A percentile compares a stretch with the other conserved stretches of the same genome.
Evolutionary conservation across 35 echinoderm and acorn worm species (phyloP).

Genomic region (Acanthaster planci): DNA sequence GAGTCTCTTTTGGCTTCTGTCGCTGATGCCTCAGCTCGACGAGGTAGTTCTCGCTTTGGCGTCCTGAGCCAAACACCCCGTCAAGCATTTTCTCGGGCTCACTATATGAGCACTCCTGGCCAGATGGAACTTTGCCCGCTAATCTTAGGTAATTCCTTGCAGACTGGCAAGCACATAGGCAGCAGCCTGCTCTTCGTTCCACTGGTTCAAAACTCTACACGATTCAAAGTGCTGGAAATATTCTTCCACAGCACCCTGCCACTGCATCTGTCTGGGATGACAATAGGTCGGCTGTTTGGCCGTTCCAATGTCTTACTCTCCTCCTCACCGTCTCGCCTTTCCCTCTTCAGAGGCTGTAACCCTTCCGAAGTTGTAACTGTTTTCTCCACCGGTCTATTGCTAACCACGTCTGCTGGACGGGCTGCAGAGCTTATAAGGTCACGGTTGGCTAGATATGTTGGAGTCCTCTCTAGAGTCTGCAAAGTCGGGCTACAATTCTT

Average conservation of each 20-base stretch:
- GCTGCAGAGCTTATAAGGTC: too few relatives aligned
- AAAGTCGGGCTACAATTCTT: background rate
- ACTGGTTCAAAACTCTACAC: background rate
- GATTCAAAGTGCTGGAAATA: constrained; percentile 21
- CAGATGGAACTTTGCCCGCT: background rate
- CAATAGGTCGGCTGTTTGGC: background rate
- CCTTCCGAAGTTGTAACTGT: background rate
- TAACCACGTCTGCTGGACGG: background rate
- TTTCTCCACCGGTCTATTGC: background rate
- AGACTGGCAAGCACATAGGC: constrained; percentile 13
- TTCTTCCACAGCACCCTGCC: constrained; percentile 7
- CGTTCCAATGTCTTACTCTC: background rate
- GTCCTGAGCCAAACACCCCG: constrained; percentile 19
- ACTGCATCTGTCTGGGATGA: constrained; percentile 21
- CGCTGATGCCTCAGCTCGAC: background rate
- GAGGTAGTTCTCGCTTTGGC: constrained; percentile 28
- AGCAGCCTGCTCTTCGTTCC: constrained; percentile 17
- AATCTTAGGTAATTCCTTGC: background rate
- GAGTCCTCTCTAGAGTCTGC: background rate
- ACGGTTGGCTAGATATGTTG: background rate
- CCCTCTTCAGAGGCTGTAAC: background rate
- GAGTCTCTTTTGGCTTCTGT: background rate
- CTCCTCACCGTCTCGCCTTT: background rate
- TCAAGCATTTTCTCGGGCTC: background rate
- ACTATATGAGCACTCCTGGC: background rate